Percentiles rank a stretch among this genome's conserved stretches.
Conservation (phyloP, 2,113 vertebrate genomes). For the Ifrita kowaldi region DNA sequence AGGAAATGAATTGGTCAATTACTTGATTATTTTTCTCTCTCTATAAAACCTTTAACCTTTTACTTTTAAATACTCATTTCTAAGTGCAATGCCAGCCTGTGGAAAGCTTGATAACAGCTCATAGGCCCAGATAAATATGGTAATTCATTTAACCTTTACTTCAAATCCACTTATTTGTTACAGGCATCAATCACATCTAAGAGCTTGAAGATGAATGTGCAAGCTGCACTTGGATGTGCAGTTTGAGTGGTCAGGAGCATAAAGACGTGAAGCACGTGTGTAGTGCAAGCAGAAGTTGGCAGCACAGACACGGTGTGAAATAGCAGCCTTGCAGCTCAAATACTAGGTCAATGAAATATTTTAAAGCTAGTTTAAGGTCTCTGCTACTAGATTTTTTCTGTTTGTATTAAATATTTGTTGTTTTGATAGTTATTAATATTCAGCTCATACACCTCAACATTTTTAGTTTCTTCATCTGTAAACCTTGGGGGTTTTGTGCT, state of each 20-base stretch:
- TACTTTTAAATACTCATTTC: not conserved
- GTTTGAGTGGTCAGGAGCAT: not conserved
- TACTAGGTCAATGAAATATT: not conserved
- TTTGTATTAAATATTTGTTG: not conserved
- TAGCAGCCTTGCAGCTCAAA: not conserved
- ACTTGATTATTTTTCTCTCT: not conserved
- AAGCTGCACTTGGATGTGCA: not conserved
- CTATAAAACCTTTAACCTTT: not conserved
- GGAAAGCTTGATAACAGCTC: not conserved
- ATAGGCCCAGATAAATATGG: not conserved
- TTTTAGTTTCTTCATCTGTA: not conserved
- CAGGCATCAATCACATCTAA: not conserved
- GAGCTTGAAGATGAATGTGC: not conserved
- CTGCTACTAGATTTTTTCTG: not conserved
- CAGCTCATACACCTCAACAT: not conserved
- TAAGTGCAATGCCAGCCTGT: not conserved
- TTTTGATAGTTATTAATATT: not conserved
- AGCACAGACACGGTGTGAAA: conserved; percentile 4
- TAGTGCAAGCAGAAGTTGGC: not conserved
- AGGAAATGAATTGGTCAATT: not conserved
- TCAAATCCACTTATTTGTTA: not conserved
- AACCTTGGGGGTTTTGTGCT: not conserved
- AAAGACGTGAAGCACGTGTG: not conserved
- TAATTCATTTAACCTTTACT: conserved; percentile 19
- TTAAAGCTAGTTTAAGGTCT: not conserved